phyloP scores from a whole-genome alignment of 2,797 vertebrate species.

The Sebastes trivittatus region DNA sequence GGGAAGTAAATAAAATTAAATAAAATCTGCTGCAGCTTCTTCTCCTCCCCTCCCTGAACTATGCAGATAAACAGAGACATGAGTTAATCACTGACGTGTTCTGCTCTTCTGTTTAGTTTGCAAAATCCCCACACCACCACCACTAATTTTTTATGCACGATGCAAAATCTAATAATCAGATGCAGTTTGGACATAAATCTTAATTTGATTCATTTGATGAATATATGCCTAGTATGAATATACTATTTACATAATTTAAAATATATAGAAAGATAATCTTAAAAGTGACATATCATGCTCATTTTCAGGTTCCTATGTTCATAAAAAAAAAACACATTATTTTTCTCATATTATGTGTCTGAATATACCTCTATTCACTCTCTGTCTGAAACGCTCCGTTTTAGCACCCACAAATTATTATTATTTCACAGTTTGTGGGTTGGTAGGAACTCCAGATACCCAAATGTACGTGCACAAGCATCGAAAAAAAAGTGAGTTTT shows the following conservation, averaged over 20 bases:
- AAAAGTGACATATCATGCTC: background rate
- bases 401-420: too few relatives aligned
- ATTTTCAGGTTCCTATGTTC: too few relatives aligned
- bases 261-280: background rate
- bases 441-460: too few relatives aligned
- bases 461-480: too few relatives aligned
- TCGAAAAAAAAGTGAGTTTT: too few relatives aligned
- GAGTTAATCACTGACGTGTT: background rate
- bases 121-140: background rate
- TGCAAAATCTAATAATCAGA: background rate
- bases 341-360: too few relatives aligned
- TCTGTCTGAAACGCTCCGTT: too few relatives aligned
- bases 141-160: background rate
- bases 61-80: background rate
- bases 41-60: background rate
- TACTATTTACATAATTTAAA: background rate
- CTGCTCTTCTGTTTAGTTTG: background rate
- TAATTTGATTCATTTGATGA: background rate
- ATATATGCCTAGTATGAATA: background rate
- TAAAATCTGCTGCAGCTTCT: slow-evolving; percentile 15
- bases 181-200: background rate
- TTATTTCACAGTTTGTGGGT: too few relatives aligned
- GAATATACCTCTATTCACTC: too few relatives aligned
- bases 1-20: background rate
- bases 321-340: too few relatives aligned